Evolutionary conservation across 2,797 vertebrate genomes (phyloP).

Genomic region (Sylvilagus floridanus): DNA sequence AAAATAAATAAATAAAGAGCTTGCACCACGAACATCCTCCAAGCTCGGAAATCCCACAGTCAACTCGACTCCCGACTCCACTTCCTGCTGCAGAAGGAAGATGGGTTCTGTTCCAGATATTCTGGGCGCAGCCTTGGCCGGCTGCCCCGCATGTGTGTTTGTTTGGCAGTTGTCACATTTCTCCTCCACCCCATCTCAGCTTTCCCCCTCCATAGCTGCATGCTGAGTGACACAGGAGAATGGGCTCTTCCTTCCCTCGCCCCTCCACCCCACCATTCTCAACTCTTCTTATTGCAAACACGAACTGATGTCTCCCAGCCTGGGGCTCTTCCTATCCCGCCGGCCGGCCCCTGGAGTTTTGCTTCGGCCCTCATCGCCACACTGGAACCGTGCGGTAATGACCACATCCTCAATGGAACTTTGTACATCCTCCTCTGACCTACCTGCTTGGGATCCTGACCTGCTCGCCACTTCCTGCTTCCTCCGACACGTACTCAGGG

Average conservation of each 20-base stretch:
- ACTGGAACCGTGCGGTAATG: neutral
- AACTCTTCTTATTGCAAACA: neutral
- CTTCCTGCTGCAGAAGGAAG: slow-evolving; percentile 81
- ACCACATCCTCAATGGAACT: slow-evolving; percentile 21
- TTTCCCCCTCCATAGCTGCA: neutral
- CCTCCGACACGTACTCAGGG: slow-evolving; percentile 14
- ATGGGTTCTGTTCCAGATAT: slow-evolving; percentile 78
- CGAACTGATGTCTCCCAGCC: neutral
- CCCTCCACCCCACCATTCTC: neutral
- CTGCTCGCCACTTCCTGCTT: slow-evolving; percentile 53
- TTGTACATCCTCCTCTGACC: neutral
- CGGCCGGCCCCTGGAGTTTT: neutral
- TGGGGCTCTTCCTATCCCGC: neutral
- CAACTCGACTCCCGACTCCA: slow-evolving; percentile 64
- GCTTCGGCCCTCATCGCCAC: neutral
- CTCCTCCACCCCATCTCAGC: slow-evolving; percentile 47
- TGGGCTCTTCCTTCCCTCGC: neutral
- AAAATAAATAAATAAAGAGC: slow-evolving; percentile 81
- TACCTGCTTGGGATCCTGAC: neutral
- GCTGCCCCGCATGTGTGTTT: slow-evolving; percentile 72
- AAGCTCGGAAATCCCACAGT: slow-evolving; percentile 82
- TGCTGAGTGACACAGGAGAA: neutral
- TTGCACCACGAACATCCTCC: slow-evolving; percentile 74
- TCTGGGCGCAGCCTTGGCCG: slow-evolving; percentile 77
- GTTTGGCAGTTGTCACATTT: slow-evolving; percentile 62